Percentiles rank a stretch among this genome's conserved stretches.
Evolutionary conservation across 2,888 invertebrate species (phyloP).

Genomic region (Abrostola tripartita): DNA sequence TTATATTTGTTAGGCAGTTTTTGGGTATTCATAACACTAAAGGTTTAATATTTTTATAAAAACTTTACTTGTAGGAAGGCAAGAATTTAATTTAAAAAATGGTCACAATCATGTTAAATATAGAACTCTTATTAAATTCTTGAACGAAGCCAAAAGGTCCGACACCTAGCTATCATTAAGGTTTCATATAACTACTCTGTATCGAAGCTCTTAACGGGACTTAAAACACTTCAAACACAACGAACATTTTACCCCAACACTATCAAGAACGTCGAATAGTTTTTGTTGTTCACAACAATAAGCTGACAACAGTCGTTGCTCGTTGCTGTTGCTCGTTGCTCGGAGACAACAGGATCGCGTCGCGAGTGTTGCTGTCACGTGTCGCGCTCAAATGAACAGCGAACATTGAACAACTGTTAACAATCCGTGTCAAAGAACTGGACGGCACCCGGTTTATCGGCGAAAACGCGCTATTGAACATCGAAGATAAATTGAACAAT

Average conservation of each 20-base stretch:
- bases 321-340: conserved; percentile 8
- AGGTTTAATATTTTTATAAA: too few species aligned
- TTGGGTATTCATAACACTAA: too few species aligned
- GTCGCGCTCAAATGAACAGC: conserved; percentile 64
- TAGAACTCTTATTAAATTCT: too few species aligned
- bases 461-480: conserved; percentile 29
- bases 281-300: conserved; percentile 57
- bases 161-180: too few species aligned
- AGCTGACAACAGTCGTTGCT: conserved; percentile 41
- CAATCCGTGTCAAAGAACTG: conserved; percentile 62
- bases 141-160: too few species aligned
- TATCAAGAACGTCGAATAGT: conserved; percentile 41
- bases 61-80: too few species aligned
- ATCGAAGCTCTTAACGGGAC: neutral
- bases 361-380: conserved; percentile 62
- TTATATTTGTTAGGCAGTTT: too few species aligned
- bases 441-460: conserved; percentile 48
- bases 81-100: too few species aligned
- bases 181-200: too few species aligned
- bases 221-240: conserved; percentile 8
- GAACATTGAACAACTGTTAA: conserved; percentile 56
- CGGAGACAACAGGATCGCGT: conserved; percentile 61
- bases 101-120: too few species aligned
- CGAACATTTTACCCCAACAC: conserved; percentile 11
- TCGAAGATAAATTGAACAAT: conserved; percentile 23